Percentiles rank a stretch among this genome's conserved stretches.
Conservation (phyloP, 2,797 vertebrate species). For the Anabas testudineus region DNA sequence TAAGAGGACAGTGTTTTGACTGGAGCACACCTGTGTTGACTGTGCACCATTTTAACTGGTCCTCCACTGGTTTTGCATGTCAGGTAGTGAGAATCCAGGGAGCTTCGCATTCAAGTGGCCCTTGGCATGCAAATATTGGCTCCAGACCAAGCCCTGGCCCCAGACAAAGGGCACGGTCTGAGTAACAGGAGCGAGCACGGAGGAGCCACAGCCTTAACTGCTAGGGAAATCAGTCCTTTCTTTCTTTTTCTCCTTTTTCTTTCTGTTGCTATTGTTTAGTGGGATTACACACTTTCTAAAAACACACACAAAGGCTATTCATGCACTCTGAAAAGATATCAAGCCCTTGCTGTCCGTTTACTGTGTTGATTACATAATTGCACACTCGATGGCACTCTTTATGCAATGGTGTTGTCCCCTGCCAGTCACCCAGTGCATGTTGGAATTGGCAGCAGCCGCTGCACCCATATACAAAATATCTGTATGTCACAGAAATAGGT, state of each 20-base stretch:
- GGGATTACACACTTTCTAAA: constrained; percentile 59
- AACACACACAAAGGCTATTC: constrained; percentile 75
- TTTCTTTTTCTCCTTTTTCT: constrained; percentile 26
- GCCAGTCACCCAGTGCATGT: background rate
- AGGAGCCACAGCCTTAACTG: constrained; percentile 82
- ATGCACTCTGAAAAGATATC: constrained; percentile 50
- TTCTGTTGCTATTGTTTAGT: constrained; percentile 67
- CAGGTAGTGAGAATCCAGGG: constrained; percentile 84
- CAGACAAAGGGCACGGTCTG: constrained; percentile 74
- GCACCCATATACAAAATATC: no score
- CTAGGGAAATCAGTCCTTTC: constrained; percentile 83
- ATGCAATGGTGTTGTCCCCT: no score
- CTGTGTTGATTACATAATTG: constrained; percentile 46
- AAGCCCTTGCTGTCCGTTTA: constrained; percentile 63
- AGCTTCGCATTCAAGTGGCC: constrained; percentile 83
- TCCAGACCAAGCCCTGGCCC: constrained; percentile 66
- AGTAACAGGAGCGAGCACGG: constrained; percentile 83
- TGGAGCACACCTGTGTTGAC: constrained; percentile 80
- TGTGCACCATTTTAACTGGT: constrained; percentile 84
- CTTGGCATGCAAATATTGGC: constrained; percentile 84
- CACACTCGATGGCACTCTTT: constrained; percentile 23
- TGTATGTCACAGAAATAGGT: background rate
- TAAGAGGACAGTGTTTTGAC: constrained; percentile 50
- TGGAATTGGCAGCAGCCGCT: background rate
- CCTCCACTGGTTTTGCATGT: constrained; percentile 85